Evolutionary conservation across 2,888 invertebrate species (phyloP).

Genomic region (Serrognathus titanus): DNA sequence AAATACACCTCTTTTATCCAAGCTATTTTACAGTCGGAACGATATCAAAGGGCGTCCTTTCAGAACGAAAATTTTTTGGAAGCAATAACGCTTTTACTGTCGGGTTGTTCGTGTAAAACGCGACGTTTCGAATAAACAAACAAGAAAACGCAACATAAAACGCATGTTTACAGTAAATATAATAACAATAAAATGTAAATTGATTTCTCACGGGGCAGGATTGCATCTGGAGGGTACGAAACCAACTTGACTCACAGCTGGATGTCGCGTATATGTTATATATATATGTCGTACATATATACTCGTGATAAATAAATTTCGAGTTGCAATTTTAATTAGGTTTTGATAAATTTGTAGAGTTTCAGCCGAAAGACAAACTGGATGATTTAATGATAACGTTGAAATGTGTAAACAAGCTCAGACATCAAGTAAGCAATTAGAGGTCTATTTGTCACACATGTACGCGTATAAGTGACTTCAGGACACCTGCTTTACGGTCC

Average conservation of each 20-base stretch:
- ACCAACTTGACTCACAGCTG: conserved; percentile 38
- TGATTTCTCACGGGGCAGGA: conserved; percentile 48
- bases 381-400: not conserved
- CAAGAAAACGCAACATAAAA: conserved; percentile 34
- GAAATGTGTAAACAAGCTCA: not conserved
- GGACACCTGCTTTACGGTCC: conserved; percentile 49
- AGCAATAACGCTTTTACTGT: conserved; percentile 33
- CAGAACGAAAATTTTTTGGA: conserved; percentile 21
- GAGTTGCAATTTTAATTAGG: too few relatives aligned
- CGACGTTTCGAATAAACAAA: conserved; percentile 35
- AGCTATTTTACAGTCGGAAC: too few relatives aligned
- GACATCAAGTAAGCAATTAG: conserved; percentile 35
- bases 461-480: conserved; percentile 45
- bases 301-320: too few relatives aligned
- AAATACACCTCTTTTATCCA: too few relatives aligned
- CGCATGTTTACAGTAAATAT: conserved; percentile 46
- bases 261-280: conserved; percentile 19
- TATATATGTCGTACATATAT: too few relatives aligned
- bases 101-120: conserved; percentile 37
- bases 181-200: conserved; percentile 49
- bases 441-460: conserved; percentile 40
- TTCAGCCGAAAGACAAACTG: too few relatives aligned
- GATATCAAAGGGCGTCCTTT: too few relatives aligned
- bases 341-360: too few relatives aligned
- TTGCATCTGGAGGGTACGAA: conserved; percentile 38